phyloP scores from a whole-genome alignment of 2,888 invertebrate species.

The Beris chalybata region DNA sequence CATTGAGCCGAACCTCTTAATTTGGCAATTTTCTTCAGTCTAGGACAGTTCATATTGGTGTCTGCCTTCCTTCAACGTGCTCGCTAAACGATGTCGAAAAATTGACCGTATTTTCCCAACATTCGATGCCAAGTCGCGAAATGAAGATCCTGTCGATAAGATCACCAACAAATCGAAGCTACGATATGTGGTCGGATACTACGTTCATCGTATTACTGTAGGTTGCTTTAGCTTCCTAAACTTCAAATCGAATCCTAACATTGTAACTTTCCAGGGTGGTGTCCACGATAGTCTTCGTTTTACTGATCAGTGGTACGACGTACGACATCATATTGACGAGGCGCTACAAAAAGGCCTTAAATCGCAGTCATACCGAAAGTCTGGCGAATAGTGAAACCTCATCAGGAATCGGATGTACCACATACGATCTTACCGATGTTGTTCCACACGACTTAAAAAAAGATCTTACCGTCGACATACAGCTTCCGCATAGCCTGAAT shows the following conservation, averaged over 20 bases:
- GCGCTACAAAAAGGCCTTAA: constrained; percentile 48
- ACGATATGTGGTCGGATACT: constrained; percentile 66
- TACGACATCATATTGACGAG: constrained; percentile 65
- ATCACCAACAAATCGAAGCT: constrained; percentile 68
- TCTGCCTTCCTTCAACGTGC: constrained; percentile 75
- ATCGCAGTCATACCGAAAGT: constrained; percentile 51
- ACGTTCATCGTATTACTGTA: constrained; percentile 73
- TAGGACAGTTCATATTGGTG: constrained; percentile 71
- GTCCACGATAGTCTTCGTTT: constrained; percentile 57
- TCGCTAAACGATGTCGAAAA: constrained; percentile 63
- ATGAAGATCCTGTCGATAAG: constrained; percentile 67
- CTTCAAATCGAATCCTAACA: constrained; percentile 22
- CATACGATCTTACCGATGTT: constrained; percentile 56
- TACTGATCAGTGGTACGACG: constrained; percentile 68
- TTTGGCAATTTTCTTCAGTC: constrained; percentile 57
- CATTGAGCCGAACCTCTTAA: background rate
- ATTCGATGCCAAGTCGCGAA: constrained; percentile 56
- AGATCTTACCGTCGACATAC: constrained; percentile 52
- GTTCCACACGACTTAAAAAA: constrained; percentile 48
- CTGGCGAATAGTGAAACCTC: constrained; percentile 55
- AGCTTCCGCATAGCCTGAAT: constrained; percentile 57
- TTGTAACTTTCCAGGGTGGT: constrained; percentile 58
- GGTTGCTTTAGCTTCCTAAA: constrained; percentile 42
- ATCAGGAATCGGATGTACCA: constrained; percentile 57
- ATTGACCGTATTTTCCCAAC: constrained; percentile 61